phyloP scores from a whole-genome alignment of 2,797 vertebrate genomes.

The Rhincodon typus region DNA sequence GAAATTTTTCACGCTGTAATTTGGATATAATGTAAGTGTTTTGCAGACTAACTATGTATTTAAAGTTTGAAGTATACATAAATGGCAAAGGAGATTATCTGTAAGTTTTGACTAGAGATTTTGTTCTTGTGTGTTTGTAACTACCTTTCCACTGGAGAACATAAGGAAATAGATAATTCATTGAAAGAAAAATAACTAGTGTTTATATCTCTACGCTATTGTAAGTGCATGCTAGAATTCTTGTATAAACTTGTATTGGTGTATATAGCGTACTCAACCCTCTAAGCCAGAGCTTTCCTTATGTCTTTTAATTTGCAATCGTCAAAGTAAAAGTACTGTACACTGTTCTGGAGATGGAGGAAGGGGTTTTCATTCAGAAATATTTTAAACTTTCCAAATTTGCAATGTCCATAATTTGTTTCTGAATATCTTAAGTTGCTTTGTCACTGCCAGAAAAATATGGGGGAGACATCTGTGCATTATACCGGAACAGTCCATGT shows the following conservation, averaged over 20 bases:
- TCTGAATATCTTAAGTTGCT: not conserved
- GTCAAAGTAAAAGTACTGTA: not conserved
- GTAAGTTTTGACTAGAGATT: not conserved
- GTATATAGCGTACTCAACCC: not conserved
- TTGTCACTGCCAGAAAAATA: not conserved
- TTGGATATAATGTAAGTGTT: not conserved
- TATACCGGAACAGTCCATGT: not conserved
- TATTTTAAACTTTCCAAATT: not conserved
- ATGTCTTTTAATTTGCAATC: not conserved
- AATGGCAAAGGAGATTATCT: not conserved
- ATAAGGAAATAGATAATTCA: not conserved
- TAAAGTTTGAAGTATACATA: constrained; percentile 4
- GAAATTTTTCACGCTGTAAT: not conserved
- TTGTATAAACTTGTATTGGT: not conserved
- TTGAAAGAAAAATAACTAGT: not conserved
- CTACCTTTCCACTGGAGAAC: not conserved
- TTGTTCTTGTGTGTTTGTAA: not conserved
- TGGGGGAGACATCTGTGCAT: not conserved
- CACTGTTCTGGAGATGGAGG: not conserved
- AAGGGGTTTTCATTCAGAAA: constrained; percentile 19
- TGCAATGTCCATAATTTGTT: not conserved
- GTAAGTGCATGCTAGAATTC: not conserved
- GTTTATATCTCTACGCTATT: not conserved
- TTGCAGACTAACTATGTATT: not conserved
- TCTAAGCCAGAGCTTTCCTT: not conserved